Conservation (phyloP, 2,888 invertebrate species). For the Leucophenga montana region DNA sequence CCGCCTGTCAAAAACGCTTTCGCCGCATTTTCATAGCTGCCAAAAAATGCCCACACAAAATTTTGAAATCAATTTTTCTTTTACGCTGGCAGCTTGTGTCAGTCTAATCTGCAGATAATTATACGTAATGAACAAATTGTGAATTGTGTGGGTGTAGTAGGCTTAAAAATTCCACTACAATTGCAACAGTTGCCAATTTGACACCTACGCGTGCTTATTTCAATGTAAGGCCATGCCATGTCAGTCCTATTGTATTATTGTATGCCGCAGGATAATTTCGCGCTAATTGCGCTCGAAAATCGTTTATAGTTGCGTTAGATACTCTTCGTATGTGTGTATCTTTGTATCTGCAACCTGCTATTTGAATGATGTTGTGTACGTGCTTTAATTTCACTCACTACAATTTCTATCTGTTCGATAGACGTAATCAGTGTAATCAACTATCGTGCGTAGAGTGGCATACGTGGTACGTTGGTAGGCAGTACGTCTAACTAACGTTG, state of each 20-base stretch:
- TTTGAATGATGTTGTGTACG: conserved; percentile 24
- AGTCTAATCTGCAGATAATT: conserved; percentile 5
- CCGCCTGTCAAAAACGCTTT: conserved; percentile 18
- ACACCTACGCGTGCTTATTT: conserved; percentile 1
- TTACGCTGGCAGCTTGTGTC: background rate
- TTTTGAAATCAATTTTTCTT: conserved; percentile 14
- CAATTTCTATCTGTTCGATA: conserved; percentile 53
- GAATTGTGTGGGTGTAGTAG: background rate
- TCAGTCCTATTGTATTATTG: too few species aligned
- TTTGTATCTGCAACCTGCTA: conserved; percentile 14
- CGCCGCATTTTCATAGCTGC: conserved; percentile 19
- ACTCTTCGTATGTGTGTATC: background rate
- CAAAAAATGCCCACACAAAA: conserved; percentile 2
- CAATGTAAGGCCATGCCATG: too few species aligned
- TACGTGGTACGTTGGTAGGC: background rate
- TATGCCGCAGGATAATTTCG: conserved; percentile 31
- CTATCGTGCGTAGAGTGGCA: conserved; percentile 8
- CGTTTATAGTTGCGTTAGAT: conserved; percentile 1
- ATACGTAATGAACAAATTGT: background rate
- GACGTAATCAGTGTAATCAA: conserved; percentile 60
- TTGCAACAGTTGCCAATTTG: background rate
- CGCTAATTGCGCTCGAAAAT: conserved; percentile 47
- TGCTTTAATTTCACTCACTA: conserved; percentile 16
- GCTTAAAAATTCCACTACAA: background rate
- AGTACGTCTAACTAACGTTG: background rate